phyloP scores from a whole-genome alignment of 1,140 invertebrate species.

The Daktulosphaira vitifoliae region DNA sequence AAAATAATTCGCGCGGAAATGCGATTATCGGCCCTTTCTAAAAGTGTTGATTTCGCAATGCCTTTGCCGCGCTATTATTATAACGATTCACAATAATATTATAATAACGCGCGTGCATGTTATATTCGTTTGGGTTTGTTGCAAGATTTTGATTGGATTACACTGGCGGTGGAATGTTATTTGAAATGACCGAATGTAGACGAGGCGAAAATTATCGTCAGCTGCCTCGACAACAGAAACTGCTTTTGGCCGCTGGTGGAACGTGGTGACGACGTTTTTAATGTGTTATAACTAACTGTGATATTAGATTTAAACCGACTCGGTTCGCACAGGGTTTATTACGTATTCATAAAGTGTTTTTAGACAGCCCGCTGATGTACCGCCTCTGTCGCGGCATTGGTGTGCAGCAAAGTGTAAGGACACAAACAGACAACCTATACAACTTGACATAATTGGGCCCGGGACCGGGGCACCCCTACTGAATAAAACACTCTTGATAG shows the following conservation, averaged over 20 bases:
- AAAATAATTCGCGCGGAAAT: no score
- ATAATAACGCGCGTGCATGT: no score
- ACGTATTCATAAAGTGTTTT: constrained; percentile 33
- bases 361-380: neutral
- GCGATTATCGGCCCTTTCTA: no score
- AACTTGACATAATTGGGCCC: constrained; percentile 16
- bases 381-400: neutral
- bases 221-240: no score
- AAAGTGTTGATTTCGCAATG: no score
- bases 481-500: constrained; percentile 10
- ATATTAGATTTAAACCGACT: constrained; percentile 29
- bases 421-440: neutral
- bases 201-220: neutral
- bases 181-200: constrained; percentile 1
- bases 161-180: neutral
- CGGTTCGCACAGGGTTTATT: constrained; percentile 10
- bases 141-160: constrained; percentile 11
- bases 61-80: no score
- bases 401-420: no score
- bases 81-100: no score
- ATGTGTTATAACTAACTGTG: neutral
- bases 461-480: neutral
- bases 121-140: neutral
- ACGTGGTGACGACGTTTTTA: neutral
- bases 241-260: neutral